Percentiles rank a stretch among this genome's conserved stretches.
These are phyloP conservation scores for Epinephelus lanceolatus DNA, from an alignment of 2,113 vertebrate species.

Conservation along the genomic window DNA sequence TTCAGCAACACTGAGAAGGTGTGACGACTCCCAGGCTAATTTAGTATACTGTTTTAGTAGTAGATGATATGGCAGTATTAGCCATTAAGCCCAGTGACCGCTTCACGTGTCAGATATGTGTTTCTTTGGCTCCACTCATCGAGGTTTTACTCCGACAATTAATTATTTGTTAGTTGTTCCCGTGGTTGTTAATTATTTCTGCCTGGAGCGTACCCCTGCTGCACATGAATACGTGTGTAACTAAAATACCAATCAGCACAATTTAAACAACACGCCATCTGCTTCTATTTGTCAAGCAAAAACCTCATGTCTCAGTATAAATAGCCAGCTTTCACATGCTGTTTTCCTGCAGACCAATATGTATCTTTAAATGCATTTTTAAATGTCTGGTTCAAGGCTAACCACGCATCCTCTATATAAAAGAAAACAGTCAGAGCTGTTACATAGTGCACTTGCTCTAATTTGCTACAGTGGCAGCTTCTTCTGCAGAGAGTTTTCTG, in stretches of 20 bases:
- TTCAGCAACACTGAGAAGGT: not conserved
- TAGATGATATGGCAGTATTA: not conserved
- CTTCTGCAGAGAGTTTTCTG: not conserved
- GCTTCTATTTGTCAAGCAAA: not conserved
- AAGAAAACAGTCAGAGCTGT: not conserved
- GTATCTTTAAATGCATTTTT: not conserved
- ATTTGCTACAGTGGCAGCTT: not conserved
- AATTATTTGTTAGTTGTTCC: not conserved
- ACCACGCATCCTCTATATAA: not conserved
- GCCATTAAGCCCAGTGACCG: too few relatives aligned
- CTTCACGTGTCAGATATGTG: not conserved
- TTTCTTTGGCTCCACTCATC: not conserved
- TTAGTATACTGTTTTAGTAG: not conserved
- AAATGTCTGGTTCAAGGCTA: not conserved
- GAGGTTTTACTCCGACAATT: not conserved
- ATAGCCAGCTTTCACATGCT: not conserved
- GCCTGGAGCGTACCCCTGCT: not conserved
- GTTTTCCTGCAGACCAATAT: not conserved
- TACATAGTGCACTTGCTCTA: not conserved
- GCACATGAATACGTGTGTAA: not conserved
- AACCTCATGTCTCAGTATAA: not conserved
- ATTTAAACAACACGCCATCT: not conserved
- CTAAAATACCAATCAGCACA: not conserved
- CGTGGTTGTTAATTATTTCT: constrained; percentile 1
- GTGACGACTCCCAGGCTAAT: not conserved